phyloP scores from a whole-genome alignment of 2,888 invertebrate genomes.

The Calameuta filiformis region DNA sequence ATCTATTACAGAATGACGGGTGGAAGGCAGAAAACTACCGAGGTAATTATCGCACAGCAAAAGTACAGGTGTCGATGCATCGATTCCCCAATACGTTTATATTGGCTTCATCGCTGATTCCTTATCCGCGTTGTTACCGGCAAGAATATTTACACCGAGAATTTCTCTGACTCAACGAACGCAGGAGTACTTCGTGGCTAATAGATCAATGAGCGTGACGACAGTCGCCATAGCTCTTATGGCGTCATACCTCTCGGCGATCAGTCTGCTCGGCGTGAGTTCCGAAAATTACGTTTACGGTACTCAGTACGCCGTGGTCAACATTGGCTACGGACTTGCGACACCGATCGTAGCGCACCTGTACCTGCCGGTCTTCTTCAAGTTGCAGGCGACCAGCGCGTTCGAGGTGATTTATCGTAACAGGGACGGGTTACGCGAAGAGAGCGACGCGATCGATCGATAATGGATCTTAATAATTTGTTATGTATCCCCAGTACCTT shows the following conservation, averaged over 20 bases:
- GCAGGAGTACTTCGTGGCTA: slow-evolving; percentile 84
- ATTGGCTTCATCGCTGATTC: neutral
- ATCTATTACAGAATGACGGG: slow-evolving; percentile 86
- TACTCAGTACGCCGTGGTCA: slow-evolving; percentile 84
- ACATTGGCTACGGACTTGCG: slow-evolving; percentile 81
- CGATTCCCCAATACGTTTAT: neutral
- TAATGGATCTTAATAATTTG: neutral
- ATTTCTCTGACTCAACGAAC: slow-evolving; percentile 16
- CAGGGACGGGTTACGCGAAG: neutral
- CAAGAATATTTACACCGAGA: too few relatives aligned
- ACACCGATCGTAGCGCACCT: slow-evolving; percentile 82
- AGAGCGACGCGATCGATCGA: neutral
- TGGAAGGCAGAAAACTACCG: slow-evolving; percentile 83
- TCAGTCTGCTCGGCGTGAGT: slow-evolving; percentile 87
- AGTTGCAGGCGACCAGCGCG: slow-evolving; percentile 82
- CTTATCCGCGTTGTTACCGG: neutral
- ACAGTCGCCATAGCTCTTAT: slow-evolving; percentile 90
- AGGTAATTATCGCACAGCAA: slow-evolving; percentile 66
- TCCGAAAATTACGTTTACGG: slow-evolving; percentile 88
- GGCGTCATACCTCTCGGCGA: slow-evolving; percentile 93
- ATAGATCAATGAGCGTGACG: slow-evolving; percentile 80
- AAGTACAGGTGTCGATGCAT: neutral
- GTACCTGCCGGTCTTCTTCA: slow-evolving; percentile 87
- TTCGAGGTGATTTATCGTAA: slow-evolving; percentile 75
- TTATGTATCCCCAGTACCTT: slow-evolving; percentile 75